A percentile compares a stretch with the other conserved stretches of the same genome.
Conservation (phyloP, 2,113 vertebrate species). For the Microtus pennsylvanicus region DNA sequence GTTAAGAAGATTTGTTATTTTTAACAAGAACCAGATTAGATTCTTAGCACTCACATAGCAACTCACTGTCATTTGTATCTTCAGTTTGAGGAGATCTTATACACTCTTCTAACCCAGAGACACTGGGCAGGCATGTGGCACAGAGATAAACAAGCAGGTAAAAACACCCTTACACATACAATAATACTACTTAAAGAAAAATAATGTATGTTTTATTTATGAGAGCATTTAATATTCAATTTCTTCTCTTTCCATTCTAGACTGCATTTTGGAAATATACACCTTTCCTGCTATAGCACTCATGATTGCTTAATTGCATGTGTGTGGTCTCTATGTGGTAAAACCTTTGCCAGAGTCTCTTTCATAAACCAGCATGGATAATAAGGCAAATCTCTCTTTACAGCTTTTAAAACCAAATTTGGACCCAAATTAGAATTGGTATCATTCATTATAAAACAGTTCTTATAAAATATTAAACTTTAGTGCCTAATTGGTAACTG, state of each 20-base stretch:
- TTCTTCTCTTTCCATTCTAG: background rate
- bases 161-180: background rate
- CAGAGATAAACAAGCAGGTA: background rate
- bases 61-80: too few relatives aligned
- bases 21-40: background rate
- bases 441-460: background rate
- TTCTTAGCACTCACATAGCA: background rate
- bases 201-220: background rate
- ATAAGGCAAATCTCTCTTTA: background rate
- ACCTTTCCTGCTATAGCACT: accelerated
- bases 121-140: background rate
- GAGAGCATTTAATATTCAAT: accelerated
- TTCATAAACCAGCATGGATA: too few relatives aligned
- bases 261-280: background rate
- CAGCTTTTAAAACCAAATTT: background rate
- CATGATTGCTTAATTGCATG: accelerated
- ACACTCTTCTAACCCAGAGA: background rate
- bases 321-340: accelerated
- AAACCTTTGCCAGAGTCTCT: background rate
- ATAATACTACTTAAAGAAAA: background rate
- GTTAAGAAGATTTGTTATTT: background rate
- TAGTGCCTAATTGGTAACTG: background rate
- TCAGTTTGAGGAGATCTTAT: background rate
- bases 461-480: too few relatives aligned
- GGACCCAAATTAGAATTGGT: background rate